Conservation (phyloP, 2,797 vertebrate species). For the Myripristis murdjan region DNA sequence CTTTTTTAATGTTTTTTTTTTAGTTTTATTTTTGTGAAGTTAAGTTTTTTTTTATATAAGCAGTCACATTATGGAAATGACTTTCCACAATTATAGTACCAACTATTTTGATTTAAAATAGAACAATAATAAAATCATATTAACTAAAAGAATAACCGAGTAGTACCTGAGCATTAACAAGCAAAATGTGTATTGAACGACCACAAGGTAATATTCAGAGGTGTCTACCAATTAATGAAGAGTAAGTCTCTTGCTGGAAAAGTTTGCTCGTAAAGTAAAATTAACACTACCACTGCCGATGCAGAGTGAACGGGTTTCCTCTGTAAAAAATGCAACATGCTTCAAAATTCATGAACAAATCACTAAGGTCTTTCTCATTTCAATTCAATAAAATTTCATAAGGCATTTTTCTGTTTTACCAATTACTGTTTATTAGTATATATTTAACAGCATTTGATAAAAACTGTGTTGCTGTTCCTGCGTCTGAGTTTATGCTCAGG, state of each 20-base stretch:
- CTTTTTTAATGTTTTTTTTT: not conserved
- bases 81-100: not conserved
- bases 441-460: constrained; percentile 25
- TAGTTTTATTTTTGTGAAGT: not conserved
- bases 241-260: not conserved
- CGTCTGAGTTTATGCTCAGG: not conserved
- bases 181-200: too few relatives aligned
- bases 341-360: constrained; percentile 38
- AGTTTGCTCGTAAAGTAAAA: constrained; percentile 34
- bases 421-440: constrained; percentile 17
- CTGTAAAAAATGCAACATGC: too few relatives aligned
- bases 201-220: too few relatives aligned
- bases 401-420: constrained; percentile 10
- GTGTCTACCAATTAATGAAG: too few relatives aligned
- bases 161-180: too few relatives aligned
- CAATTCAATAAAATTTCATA: constrained; percentile 13
- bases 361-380: constrained; percentile 7
- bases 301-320: constrained; percentile 12
- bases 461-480: constrained; percentile 1
- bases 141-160: too few relatives aligned
- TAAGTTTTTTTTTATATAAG: not conserved
- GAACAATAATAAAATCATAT: too few relatives aligned
- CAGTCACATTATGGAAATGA: not conserved
- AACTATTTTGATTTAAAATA: not conserved
- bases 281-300: constrained; percentile 22